phyloP scores from a whole-genome alignment of 2,888 invertebrate species.

The Dorcus parallelipipedus region DNA sequence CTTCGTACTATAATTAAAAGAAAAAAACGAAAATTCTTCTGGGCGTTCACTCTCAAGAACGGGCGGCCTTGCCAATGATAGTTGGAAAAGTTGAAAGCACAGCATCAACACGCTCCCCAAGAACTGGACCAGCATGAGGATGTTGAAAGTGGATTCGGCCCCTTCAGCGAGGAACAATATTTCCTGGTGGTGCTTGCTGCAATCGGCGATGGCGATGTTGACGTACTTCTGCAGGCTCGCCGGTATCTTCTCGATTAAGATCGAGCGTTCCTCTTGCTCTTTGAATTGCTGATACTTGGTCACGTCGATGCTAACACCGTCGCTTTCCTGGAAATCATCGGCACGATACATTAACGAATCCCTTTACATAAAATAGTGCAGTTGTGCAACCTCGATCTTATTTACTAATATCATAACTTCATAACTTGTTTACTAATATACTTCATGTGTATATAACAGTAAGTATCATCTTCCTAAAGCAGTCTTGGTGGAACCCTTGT shows the following conservation, averaged over 20 bases:
- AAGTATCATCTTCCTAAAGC: too few relatives aligned
- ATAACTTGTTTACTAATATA: too few relatives aligned
- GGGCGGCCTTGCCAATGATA: constrained; percentile 18
- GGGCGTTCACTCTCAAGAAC: too few relatives aligned
- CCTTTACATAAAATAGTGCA: too few relatives aligned
- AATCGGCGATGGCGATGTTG: constrained; percentile 4
- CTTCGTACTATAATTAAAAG: constrained; percentile 16
- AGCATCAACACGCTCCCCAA: constrained; percentile 17
- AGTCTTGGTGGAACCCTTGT: too few relatives aligned
- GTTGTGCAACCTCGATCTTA: too few relatives aligned
- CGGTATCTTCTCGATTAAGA: constrained; percentile 1
- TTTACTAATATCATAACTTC: too few relatives aligned
- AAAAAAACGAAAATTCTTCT: too few relatives aligned
- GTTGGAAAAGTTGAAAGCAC: constrained; percentile 23
- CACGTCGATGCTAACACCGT: background rate
- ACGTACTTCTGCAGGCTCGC: constrained; percentile 4
- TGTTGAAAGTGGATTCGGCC: constrained; percentile 19
- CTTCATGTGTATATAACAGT: too few relatives aligned
- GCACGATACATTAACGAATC: too few relatives aligned
- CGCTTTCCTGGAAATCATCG: background rate
- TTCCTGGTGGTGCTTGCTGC: constrained; percentile 18
- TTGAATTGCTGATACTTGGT: background rate
- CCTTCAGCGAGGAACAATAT: constrained; percentile 17
- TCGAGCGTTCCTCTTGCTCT: background rate
- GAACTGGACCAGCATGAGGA: constrained; percentile 19